Base-by-base conservation (phyloP, 30 jellyfish, hydroid and myxozoan species). In the Turritopsis rubra region DNA sequence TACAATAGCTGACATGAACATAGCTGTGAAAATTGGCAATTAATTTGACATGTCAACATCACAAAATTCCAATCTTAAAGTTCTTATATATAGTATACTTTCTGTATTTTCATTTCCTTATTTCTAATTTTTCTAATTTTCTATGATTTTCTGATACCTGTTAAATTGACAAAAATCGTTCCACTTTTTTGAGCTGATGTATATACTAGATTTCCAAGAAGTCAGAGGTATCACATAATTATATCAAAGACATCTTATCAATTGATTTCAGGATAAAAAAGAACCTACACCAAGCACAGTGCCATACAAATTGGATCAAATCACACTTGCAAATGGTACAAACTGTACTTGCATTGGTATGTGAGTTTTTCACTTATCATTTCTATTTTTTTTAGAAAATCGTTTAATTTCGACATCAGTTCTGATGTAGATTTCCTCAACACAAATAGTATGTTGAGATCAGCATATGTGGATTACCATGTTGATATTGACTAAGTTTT, bases 261-360 rank as follows among this genome's bases (percentile, higher is more conserved):
- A 41, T 13, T 13, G 9, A 41, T 41, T 41, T 41, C 60, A 41
- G 60, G 60, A 41, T 41, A 41, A 41, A 13, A 41, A 41, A n/a
- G n/a, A n/a, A 41, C 60, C 60, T 3, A 41, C 60, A 41, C 60
- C 60, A 41, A 41, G 60, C 13, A 13, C 60, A 41, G 60, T 41
- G 13, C 60, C 60, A 41, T 41, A 7, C 17, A 68, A 68, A n/a
- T n/a, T 68, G 28, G 77, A 68, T 27, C 77, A 68, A n/a, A 68
- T 68, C 77, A 68, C 30, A 27, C 21, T 68, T 8, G 9, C 16
- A 68, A 68, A 68, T 68, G 30, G 30, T 68, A 68, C 77, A 27
- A 68, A 68, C 21, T 68, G 77, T 19, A 68, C 77, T 7, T 68
- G 77, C 19, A 68, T 68, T n/a, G 77, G 77, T 68, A 68, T n/a